Evolutionary conservation across 2,113 vertebrate genomes (phyloP).

Genomic region (Sinocyclocheilus grahami): DNA sequence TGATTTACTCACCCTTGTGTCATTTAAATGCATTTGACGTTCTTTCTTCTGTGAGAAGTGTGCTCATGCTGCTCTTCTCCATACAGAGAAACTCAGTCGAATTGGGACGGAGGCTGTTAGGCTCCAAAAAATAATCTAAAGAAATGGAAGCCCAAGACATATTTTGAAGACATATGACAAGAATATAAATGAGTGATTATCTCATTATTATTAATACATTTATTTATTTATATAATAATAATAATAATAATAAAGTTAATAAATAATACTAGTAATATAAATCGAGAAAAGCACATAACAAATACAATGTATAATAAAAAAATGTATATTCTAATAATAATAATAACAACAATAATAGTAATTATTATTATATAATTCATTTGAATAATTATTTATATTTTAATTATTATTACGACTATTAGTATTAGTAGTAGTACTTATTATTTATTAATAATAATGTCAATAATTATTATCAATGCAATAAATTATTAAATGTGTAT

Average conservation of each 20-base stretch:
- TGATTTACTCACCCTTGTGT: background rate
- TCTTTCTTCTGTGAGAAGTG: background rate
- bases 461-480: too few species aligned
- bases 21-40: background rate
- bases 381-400: too few species aligned
- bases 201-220: background rate
- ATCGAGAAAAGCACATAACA: background rate
- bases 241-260: background rate
- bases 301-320: background rate
- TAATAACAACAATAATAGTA: background rate
- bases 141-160: background rate
- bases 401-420: background rate
- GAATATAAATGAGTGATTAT: background rate
- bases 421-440: too few species aligned
- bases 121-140: background rate
- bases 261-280: background rate
- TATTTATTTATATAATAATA: background rate
- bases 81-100: background rate
- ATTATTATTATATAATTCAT: background rate
- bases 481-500: too few species aligned
- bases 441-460: background rate
- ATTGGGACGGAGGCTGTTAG: background rate
- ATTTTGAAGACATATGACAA: background rate
- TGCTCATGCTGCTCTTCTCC: background rate
- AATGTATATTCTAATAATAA: background rate